These are phyloP conservation scores for Caenorhabditis briggsae DNA, from an alignment of 1,140 invertebrate species.

Conservation along the genomic window DNA sequence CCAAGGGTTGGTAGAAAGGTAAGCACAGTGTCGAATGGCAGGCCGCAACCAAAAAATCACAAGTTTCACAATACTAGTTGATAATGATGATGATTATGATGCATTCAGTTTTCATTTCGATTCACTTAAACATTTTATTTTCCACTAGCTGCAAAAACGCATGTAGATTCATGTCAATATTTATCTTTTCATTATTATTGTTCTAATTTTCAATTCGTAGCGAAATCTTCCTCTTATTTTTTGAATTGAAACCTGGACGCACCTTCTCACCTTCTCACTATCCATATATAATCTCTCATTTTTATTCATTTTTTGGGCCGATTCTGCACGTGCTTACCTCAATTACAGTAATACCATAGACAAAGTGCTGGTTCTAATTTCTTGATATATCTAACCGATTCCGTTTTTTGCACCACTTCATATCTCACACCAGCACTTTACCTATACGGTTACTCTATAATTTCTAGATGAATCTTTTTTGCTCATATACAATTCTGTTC, in stretches of 20 bases:
- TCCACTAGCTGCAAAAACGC: not conserved
- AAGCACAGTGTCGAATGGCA: conserved; percentile 51
- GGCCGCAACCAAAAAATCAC: conserved; percentile 32
- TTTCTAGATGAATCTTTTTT: not conserved
- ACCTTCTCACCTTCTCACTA: not conserved
- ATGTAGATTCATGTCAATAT: conserved; percentile 4
- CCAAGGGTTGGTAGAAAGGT: conserved; percentile 57
- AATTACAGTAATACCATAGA: conserved; percentile 15
- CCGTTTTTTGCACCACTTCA: not conserved
- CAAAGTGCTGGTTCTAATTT: conserved; percentile 39
- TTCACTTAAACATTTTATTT: not conserved
- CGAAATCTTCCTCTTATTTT: not conserved
- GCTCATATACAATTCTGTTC: conserved; percentile 2
- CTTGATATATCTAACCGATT: conserved; percentile 25
- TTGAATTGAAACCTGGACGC: conserved; percentile 16
- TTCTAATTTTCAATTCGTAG: not conserved
- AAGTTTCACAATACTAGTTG: not conserved
- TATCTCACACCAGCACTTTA: conserved; percentile 36
- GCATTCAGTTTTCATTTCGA: conserved; percentile 53
- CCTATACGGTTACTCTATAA: not conserved
- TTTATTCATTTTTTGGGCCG: conserved; percentile 27
- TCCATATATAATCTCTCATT: not conserved
- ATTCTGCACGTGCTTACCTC: conserved; percentile 55
- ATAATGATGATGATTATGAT: not conserved
- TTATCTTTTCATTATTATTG: not conserved